Evolutionary conservation across 2,797 vertebrate species (phyloP).

Genomic region (Netta rufina): DNA sequence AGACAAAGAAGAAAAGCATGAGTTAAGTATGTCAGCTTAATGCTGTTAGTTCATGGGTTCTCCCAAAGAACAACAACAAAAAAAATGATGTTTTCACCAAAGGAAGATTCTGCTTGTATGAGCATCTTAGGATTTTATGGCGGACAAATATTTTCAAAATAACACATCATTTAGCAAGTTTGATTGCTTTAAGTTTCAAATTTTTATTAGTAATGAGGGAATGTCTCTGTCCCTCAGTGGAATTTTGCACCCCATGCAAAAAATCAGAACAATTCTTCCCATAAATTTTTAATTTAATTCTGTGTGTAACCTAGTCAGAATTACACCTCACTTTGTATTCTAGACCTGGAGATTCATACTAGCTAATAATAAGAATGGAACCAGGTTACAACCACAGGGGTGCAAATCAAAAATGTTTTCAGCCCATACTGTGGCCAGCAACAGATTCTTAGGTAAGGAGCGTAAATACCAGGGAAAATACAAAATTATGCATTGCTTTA

Average conservation of each 20-base stretch:
- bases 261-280: neutral
- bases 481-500: neutral
- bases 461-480: neutral
- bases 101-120: neutral
- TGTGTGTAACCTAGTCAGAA: neutral
- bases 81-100: fast-evolving
- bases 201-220: neutral
- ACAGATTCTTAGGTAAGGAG: neutral
- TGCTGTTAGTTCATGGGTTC: neutral
- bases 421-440: neutral
- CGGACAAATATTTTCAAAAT: neutral
- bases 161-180: neutral
- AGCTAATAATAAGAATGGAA: neutral
- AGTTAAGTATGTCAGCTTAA: neutral
- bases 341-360: neutral
- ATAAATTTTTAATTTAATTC: neutral
- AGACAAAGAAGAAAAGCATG: conserved; percentile 8
- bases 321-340: neutral
- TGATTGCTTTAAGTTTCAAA: neutral
- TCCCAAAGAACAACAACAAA: neutral
- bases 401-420: neutral
- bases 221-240: neutral
- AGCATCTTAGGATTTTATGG: neutral
- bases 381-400: neutral
- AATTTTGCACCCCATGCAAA: neutral